phyloP scores from a whole-genome alignment of 2,797 vertebrate genomes.

The Chiloscyllium punctatum region DNA sequence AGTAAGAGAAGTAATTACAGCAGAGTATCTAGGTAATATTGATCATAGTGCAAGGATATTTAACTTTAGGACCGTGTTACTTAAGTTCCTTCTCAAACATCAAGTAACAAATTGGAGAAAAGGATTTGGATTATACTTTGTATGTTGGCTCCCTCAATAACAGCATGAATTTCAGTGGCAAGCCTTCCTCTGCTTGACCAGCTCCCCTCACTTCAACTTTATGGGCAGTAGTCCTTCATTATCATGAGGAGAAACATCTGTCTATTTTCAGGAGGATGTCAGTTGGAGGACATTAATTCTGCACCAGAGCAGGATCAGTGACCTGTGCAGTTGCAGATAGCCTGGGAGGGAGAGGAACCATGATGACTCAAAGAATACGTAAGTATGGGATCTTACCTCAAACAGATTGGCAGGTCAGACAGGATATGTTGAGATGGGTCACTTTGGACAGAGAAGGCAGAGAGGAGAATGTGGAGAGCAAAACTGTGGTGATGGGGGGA shows the following conservation, averaged over 20 bases:
- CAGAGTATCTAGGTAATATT: neutral
- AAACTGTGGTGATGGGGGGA: neutral
- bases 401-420: neutral
- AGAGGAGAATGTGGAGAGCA: neutral
- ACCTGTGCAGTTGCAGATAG: neutral
- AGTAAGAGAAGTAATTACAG: neutral
- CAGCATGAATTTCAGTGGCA: no score
- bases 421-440: no score
- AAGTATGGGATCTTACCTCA: neutral
- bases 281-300: neutral
- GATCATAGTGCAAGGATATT: neutral
- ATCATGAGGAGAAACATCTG: neutral
- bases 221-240: neutral
- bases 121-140: neutral
- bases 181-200: neutral
- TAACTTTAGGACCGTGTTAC: neutral
- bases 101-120: neutral
- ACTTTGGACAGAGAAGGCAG: neutral
- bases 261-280: neutral
- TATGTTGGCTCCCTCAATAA: no score
- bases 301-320: neutral
- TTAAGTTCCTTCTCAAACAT: neutral
- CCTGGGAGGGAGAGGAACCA: no score
- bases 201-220: neutral
- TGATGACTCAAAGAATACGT: neutral